Evolutionary conservation across 64 coral and sea anemone species (phyloP).

Genomic region (Pachyseris speciosa): DNA sequence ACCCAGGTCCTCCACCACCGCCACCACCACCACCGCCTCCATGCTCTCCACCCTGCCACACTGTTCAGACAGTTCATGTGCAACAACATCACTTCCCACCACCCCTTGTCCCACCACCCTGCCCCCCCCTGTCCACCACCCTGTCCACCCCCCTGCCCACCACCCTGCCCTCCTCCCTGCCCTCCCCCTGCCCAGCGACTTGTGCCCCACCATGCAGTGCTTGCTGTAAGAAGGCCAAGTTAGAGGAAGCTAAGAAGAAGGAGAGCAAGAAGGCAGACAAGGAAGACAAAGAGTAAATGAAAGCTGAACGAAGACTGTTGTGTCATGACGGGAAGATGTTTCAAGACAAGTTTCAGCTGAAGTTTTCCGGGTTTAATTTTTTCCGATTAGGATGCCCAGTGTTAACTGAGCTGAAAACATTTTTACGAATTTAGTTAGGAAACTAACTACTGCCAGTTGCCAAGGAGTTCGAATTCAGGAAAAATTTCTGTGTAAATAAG

Average conservation of each 20-base stretch:
- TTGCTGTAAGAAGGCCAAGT: conserved; percentile 22
- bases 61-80: conserved; percentile 83
- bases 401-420: conserved; percentile 36
- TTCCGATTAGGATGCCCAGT: not conserved
- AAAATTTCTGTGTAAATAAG: conserved; percentile 79
- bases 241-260: conserved; percentile 30
- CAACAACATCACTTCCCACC: conserved; percentile 89
- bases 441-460: conserved; percentile 25
- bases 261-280: not conserved
- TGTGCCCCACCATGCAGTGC: conserved; percentile 25
- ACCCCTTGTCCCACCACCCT: conserved; percentile 77
- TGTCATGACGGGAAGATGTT: not conserved
- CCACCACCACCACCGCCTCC: conserved; percentile 80
- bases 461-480: conserved; percentile 39
- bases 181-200: conserved; percentile 57
- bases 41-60: conserved; percentile 86
- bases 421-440: conserved; percentile 22
- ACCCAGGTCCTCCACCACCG: conserved; percentile 85
- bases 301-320: conserved; percentile 41
- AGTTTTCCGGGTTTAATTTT: conserved; percentile 29
- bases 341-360: conserved; percentile 14
- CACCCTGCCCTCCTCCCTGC: conserved; percentile 60
- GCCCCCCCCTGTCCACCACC: conserved; percentile 26
- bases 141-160: conserved; percentile 50
- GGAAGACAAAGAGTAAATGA: not conserved